Evolutionary conservation across 2,113 vertebrate genomes (phyloP), one percentile per base, ranked within the genome.

Genomic region (Cheirogaleus medius): DNA sequence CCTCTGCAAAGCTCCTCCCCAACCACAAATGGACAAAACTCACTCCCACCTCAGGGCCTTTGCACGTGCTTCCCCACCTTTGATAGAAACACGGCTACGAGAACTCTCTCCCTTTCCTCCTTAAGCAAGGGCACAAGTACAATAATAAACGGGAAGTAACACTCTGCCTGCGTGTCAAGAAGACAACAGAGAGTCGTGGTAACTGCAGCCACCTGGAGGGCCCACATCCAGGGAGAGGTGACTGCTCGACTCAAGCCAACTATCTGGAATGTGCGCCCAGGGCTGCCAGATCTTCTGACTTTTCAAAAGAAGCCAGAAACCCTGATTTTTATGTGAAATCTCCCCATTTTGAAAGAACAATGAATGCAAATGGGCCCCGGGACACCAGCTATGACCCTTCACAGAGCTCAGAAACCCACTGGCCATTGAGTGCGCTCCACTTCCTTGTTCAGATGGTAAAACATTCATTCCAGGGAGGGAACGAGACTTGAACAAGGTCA

Each of bases 241-340:
- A 7, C 13, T 8, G n/a, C 52, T 56, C 0, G 1, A 17, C 39
- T n/a, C 39, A 37, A 58, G 29, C 42, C 6, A 8, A 4, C 49
- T 7, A 12, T 3, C 6, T 11, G 18, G 12, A 66, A 23, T 17
- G 1, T 4, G 5, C 1, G 7, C 32, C 29, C 7, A 37, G 29
- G 29, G 9, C 5, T 37, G 39, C 68, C 69, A 42, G 20, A 76
- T 42, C 77, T 27, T 63, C 18, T 60, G 25, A 23, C 49, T 47
- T 83, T n/a, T 80, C 37, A 58, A 74, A 63, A 89, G n/a, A 87
- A 84, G 42, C 64, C 64, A 85, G 47, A 39, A 78, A 64, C 39
- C 58, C 56, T 64, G 71, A 83, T 34, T 20, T 63, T 18, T 66
- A n/a, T 3, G 17, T 52, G 80, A 78, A 52, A 44, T 56, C n/a